Evolutionary conservation across 2,113 vertebrate species (phyloP), one percentile per base, ranked within the genome.

Genomic region (Clarias gariepinus): DNA sequence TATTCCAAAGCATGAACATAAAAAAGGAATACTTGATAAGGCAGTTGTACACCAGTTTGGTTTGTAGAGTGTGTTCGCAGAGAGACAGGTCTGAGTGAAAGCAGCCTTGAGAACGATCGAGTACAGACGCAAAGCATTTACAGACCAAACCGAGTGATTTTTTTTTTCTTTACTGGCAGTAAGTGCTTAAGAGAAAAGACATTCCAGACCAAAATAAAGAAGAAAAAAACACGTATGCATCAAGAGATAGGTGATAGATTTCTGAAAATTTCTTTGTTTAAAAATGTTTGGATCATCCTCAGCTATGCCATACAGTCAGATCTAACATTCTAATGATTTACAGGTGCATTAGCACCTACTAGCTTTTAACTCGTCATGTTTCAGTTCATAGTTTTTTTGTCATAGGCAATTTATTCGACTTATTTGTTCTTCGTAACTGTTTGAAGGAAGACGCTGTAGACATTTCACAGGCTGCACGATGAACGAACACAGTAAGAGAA

Each of bases 1-100:
- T 92, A 95, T 47, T 47, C 47, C 47, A 95, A 94, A 92, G 85
- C 91, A 93, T 83, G 93, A 93, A 94, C 91, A 93, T 93, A 93
- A 93, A 94, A 95, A 94, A 92, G 87, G 87, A 92, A 88, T 91
- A 92, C 91, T 8, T 89, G 89, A 88, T 95, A 96, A 95, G 95
- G 94, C 95, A 94, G 90, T 93, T 91, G 89, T 92, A 90, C 90
- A 93, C 91, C 90, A 91, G 91, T 92, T 90, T 91, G 90, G 90
- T 92, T 87, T 66, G 78, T 82, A 83, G 66, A 81, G 58, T 63
- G 88, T 86, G 90, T 89, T 89, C 73, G 30, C 81, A 18, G 30
- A 89, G 88, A 85, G 84, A 64, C 53, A 30, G n/a, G 64, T 87
- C 88, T 87, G 18, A 88, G 88, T 81, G 85, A 83, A 85, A 77